These are phyloP conservation scores for Parazoanthus swiftii DNA, from an alignment of 92 coral and sea anemone genomes.

Conservation along the genomic window DNA sequence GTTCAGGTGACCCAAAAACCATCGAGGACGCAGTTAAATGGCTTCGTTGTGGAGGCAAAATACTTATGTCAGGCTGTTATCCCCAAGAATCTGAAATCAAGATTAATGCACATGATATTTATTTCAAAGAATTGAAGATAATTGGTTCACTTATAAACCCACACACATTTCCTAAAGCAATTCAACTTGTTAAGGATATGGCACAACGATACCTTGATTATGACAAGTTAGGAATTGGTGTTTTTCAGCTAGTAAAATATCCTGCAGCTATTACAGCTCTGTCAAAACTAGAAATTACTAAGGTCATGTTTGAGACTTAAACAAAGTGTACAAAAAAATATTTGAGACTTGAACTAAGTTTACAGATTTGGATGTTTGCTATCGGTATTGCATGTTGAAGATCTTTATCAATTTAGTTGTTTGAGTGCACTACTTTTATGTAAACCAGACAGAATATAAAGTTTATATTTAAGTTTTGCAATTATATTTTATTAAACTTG, in stretches of 20 bases:
- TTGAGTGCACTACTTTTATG: no score
- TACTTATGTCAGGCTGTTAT: conserved; percentile 87
- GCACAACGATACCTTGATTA: conserved; percentile 71
- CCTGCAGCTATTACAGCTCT: conserved; percentile 74
- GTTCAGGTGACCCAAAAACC: conserved; percentile 71
- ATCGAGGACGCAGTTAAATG: conserved; percentile 80
- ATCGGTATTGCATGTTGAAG: no score
- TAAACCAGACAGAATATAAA: no score
- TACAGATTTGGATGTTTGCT: no score
- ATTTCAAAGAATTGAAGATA: conserved; percentile 74
- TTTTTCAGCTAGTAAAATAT: conserved; percentile 75
- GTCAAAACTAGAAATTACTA: conserved; percentile 66
- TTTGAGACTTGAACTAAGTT: conserved; percentile 65
- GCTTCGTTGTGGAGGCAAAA: conserved; percentile 79
- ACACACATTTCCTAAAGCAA: conserved; percentile 86
- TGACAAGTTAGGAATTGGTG: conserved; percentile 75
- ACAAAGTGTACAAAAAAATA: conserved; percentile 26
- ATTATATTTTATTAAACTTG: no score
- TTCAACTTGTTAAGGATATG: conserved; percentile 91
- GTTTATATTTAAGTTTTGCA: no score
- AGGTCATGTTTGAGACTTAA: conserved; percentile 89
- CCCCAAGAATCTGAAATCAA: conserved; percentile 76
- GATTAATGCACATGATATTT: conserved; percentile 73
- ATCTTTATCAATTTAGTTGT: no score
- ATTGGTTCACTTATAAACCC: conserved; percentile 85